phyloP scores from a whole-genome alignment of 2,797 vertebrate species.

The Mormyrops boulengeri region DNA sequence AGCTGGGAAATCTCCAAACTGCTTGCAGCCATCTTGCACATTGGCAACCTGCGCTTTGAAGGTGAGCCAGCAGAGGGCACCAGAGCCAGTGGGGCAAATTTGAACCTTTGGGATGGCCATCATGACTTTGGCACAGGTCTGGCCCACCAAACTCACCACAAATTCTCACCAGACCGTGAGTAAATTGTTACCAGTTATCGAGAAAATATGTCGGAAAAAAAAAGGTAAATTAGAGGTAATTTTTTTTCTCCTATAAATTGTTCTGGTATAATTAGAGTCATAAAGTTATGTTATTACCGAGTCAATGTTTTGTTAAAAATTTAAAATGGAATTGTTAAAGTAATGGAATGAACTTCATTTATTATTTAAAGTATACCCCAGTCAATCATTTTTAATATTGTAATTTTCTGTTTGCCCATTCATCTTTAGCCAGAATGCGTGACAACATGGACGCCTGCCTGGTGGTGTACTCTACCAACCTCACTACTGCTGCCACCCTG shows the following conservation, averaged over 20 bases:
- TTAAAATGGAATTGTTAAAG: neutral
- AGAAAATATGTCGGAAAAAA: neutral
- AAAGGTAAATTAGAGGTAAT: neutral
- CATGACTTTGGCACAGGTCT: neutral
- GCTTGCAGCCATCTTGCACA: constrained; percentile 85
- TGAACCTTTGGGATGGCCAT: neutral
- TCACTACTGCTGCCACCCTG: constrained; percentile 73
- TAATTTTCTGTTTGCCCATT: neutral
- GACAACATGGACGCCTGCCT: constrained; percentile 90
- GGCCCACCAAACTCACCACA: neutral
- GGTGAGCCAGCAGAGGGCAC: constrained; percentile 50
- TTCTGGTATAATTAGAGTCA: neutral
- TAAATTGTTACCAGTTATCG: neutral
- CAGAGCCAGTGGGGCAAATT: neutral
- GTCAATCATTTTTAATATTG: neutral
- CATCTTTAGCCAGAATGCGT: constrained; percentile 71
- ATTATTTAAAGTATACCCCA: neutral
- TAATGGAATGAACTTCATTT: neutral
- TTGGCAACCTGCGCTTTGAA: constrained; percentile 91
- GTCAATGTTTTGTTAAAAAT: neutral
- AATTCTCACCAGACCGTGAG: neutral
- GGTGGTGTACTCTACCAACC: constrained; percentile 76
- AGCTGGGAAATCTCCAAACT: constrained; percentile 95
- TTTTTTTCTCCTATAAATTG: neutral
- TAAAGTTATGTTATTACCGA: neutral